A percentile compares a stretch with the other conserved stretches of the same genome.
Evolutionary conservation across 2,113 vertebrate genomes (phyloP).

Genomic region (Notothenia coriiceps): DNA sequence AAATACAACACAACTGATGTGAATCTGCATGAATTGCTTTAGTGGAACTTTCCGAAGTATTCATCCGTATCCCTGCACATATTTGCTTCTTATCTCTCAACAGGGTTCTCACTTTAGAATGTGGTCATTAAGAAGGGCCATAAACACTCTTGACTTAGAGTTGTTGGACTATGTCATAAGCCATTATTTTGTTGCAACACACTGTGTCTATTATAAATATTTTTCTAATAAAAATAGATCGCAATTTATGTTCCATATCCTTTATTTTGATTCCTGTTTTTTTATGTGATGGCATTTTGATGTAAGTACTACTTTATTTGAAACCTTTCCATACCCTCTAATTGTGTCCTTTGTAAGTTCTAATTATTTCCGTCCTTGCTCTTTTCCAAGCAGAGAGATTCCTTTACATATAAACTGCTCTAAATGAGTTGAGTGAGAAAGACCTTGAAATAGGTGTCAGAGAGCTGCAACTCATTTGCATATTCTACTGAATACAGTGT

Average conservation of each 20-base stretch:
- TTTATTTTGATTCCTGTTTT: not conserved
- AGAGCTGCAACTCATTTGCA: not conserved
- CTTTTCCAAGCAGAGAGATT: not conserved
- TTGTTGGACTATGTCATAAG: too few relatives aligned
- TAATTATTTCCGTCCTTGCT: not conserved
- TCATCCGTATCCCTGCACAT: not conserved
- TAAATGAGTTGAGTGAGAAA: constrained; percentile 1
- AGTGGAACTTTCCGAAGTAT: not conserved
- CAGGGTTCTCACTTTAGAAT: not conserved
- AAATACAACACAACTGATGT: not conserved
- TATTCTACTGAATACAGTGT: not conserved
- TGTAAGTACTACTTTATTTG: too few relatives aligned
- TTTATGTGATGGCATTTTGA: not conserved
- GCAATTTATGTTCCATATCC: not conserved
- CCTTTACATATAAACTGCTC: not conserved
- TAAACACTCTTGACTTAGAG: not conserved
- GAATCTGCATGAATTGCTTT: too few relatives aligned
- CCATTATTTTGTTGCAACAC: too few relatives aligned
- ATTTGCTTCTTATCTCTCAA: not conserved
- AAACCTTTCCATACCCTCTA: not conserved
- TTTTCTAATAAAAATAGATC: not conserved
- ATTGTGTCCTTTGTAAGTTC: not conserved
- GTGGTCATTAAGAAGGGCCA: not conserved
- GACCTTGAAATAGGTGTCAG: not conserved
- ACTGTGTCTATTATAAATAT: too few relatives aligned